phyloP scores from a whole-genome alignment of 2,113 vertebrate genomes.

The Atherinomorus stipes region DNA sequence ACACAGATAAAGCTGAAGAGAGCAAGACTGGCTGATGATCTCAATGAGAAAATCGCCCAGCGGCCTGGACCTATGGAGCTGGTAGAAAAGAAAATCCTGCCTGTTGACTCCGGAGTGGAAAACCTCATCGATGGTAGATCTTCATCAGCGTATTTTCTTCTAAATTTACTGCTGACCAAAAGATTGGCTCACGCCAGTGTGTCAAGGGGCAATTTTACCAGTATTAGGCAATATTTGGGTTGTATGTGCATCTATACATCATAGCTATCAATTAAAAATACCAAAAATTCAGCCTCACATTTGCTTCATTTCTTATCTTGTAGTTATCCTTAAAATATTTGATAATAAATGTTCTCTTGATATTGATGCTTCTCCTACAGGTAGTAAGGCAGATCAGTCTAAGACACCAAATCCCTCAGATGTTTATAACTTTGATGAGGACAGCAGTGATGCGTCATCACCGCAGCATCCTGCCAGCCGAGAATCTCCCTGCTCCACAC shows the following conservation, averaged over 20 bases:
- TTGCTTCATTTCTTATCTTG: background rate
- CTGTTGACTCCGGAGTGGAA: constrained; percentile 89
- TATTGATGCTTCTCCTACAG: constrained; percentile 64
- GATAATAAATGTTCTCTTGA: background rate
- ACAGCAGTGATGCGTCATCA: constrained; percentile 92
- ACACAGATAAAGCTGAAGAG: constrained; percentile 97
- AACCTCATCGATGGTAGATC: constrained; percentile 88
- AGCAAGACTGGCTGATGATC: constrained; percentile 92
- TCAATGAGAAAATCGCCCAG: constrained; percentile 97
- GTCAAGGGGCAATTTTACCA: too few species aligned
- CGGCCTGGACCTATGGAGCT: constrained; percentile 96
- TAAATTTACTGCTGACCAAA: background rate
- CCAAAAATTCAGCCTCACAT: background rate
- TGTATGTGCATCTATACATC: too few species aligned
- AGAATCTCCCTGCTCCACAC: constrained; percentile 87
- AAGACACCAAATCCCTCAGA: constrained; percentile 80
- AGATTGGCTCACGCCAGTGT: background rate
- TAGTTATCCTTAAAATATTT: background rate
- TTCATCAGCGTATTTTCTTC: background rate
- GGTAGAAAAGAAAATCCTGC: constrained; percentile 97
- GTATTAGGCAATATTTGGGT: too few species aligned
- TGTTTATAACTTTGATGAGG: constrained; percentile 91
- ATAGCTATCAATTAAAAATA: too few species aligned
- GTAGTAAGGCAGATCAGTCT: constrained; percentile 83
- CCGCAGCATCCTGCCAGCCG: constrained; percentile 90